Evolutionary conservation across 2,888 invertebrate genomes (phyloP).

Genomic region (Germaria angustata): DNA sequence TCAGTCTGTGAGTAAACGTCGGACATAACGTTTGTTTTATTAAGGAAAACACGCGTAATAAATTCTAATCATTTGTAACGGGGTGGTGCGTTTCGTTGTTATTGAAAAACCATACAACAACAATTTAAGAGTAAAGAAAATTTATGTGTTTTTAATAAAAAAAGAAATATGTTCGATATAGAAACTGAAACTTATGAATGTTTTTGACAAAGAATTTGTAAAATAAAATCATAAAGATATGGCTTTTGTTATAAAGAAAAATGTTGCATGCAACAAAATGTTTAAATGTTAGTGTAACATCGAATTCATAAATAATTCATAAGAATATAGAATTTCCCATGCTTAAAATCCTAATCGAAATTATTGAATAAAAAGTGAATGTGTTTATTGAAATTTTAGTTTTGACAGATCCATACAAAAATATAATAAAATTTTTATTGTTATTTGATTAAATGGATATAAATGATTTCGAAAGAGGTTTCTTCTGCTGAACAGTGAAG

Average conservation of each 20-base stretch:
- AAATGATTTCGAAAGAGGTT: background rate
- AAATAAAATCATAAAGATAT: constrained; percentile 4
- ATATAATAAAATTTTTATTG: background rate
- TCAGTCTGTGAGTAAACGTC: constrained; percentile 78
- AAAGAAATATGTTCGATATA: background rate
- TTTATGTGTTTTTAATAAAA: constrained; percentile 34
- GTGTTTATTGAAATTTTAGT: background rate
- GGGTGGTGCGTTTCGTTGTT: constrained; percentile 45
- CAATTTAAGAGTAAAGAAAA: constrained; percentile 22
- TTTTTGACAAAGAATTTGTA: constrained; percentile 1
- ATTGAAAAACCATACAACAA: constrained; percentile 30
- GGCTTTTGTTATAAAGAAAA: background rate
- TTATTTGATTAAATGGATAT: background rate
- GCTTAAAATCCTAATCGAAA: background rate
- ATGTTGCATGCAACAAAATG: constrained; percentile 8
- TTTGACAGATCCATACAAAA: background rate
- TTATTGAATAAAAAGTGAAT: background rate
- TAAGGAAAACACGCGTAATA: constrained; percentile 20
- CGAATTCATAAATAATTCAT: background rate
- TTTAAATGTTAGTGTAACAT: background rate
- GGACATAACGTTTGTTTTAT: constrained; percentile 65
- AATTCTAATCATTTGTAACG: background rate
- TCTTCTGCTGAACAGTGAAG: background rate
- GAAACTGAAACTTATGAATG: constrained; percentile 29
- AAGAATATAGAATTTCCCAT: background rate